Evolutionary conservation across 2,113 vertebrate species (phyloP).

Genomic region (Trinectes maculatus): DNA sequence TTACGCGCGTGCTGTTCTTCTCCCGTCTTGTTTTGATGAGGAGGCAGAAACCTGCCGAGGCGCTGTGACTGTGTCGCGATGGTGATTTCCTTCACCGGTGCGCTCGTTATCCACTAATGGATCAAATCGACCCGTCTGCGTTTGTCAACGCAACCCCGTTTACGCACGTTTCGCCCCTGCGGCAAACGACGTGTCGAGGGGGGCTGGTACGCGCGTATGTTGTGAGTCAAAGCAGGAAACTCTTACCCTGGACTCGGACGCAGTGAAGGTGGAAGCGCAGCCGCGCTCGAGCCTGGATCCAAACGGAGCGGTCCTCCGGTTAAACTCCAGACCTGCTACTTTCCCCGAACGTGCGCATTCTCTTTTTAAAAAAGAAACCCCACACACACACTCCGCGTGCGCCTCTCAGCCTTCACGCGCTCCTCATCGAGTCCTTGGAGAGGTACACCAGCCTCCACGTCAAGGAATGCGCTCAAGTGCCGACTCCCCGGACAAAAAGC

Average conservation of each 20-base stretch:
- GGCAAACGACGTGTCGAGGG: neutral
- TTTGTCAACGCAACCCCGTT: neutral
- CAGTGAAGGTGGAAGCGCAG: constrained; percentile 40
- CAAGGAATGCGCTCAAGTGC: constrained; percentile 73
- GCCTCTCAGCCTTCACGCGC: constrained; percentile 10
- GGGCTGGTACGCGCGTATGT: neutral
- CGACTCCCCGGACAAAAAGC: constrained; percentile 67
- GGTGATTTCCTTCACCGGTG: neutral
- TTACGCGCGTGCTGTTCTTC: too few species aligned
- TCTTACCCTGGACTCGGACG: constrained; percentile 60
- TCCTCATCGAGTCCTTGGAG: constrained; percentile 60
- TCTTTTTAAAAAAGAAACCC: constrained; percentile 1
- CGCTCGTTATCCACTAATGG: neutral
- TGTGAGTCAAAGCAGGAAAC: constrained; percentile 2
- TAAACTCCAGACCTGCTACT: constrained; percentile 48
- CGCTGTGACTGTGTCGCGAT: neutral
- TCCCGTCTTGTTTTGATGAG: too few species aligned
- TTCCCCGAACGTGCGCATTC: constrained; percentile 19
- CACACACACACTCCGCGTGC: constrained; percentile 5
- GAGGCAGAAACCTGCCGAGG: too few species aligned
- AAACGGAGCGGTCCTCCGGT: constrained; percentile 31
- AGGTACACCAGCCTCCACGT: constrained; percentile 62
- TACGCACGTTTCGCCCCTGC: neutral
- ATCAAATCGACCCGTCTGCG: neutral
- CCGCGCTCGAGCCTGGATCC: constrained; percentile 50